Evolutionary conservation across 2,797 vertebrate genomes (phyloP), one percentile per base, ranked within the genome.

Genomic region (Agapornis canus): DNA sequence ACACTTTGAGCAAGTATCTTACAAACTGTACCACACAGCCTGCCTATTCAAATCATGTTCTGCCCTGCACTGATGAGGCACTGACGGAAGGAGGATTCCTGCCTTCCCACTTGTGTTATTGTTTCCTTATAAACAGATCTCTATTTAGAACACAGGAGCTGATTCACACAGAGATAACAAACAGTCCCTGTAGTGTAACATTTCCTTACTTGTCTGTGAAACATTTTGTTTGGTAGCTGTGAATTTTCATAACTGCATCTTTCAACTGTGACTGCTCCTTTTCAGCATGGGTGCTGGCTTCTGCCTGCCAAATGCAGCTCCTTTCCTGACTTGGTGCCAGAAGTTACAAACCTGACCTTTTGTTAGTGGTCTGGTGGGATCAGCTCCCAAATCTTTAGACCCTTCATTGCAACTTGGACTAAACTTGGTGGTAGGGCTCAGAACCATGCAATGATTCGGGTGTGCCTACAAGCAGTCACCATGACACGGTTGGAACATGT

Each of bases 31-130:
- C 8, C 48, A 11, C 35, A 18, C 27, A 70, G 69, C 23, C 78
- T 39, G 7, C 25, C 52, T 35, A 0, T 10, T 69, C n/a, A 45
- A 35, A 0, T 2, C 29, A 45, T 10, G 0, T 64, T 79, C 57
- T 43, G 32, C 21, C 72, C 72, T 39, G 48, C 0, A 0, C 11
- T 9, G 40, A 8, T 3, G 48, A 63, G 39, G 27, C 56, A 35
- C 26, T 42, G 31, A 20, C 73, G n/a, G n/a, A 47, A 56, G 35
- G 29, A 40, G 45, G 7, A 63, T 11, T 20, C 73, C 43, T 63
- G 64, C 22, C 65, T 40, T 61, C 49, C 84, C 61, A 6, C n/a
- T 57, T 29, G 27, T 25, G 3, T 22, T 27, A 27, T 6, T 84
- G 18, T 22, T 70, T 71, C 25, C 25, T 60, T 37, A 52, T 8